Evolutionary conservation across 2,113 vertebrate genomes (phyloP), one percentile per base, ranked within the genome.

Genomic region (Morone saxatilis): DNA sequence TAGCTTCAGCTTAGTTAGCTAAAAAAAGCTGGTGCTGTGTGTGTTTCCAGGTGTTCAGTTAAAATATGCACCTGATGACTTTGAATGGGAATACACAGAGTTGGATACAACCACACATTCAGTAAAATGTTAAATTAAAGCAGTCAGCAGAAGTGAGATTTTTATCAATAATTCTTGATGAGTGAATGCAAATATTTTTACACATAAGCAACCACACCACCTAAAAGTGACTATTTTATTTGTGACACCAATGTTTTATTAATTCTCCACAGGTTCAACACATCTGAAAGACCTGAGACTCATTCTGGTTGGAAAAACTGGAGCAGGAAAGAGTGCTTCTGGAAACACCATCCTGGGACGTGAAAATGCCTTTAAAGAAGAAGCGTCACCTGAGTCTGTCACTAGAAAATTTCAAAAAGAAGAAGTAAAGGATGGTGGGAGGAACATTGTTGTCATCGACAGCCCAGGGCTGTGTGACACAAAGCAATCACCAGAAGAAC

Each of bases 401-500:
- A 91, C 91, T 0, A 0, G 1, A 0, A n/a, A 2, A 0, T 93
- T 92, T 25, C 53, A 67, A 0, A 84, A 11, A 38, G 31, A 7
- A 14, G 47, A 60, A 5, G 13, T 17, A 2, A 1, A 0, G 0
- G 75, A 84, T 56, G 8, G 57, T 0, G 79, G 45, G 0, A 85
- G 12, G 19, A 65, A 57, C 0, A 10, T 95, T 0, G 38, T 59
- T 0, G 79, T 94, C 0, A 74, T 94, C 0, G 94, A 96, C 62
- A 93, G 84, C 0, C 94, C 94, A 1, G 94, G 91, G 0, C 45
- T 95, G 20, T 94, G 88, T 43, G 86, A 90, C 74, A 92, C 91
- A 0, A 51, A 0, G 4, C 36, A 59, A 14, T 12, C 20, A 0
- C 2, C 63, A 7, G 25, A 31, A 1, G 25, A 89, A 1, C 61